Evolutionary conservation across 2,797 vertebrate genomes (phyloP), one percentile per base, ranked within the genome.

Genomic region (Cercopithecus mitis): DNA sequence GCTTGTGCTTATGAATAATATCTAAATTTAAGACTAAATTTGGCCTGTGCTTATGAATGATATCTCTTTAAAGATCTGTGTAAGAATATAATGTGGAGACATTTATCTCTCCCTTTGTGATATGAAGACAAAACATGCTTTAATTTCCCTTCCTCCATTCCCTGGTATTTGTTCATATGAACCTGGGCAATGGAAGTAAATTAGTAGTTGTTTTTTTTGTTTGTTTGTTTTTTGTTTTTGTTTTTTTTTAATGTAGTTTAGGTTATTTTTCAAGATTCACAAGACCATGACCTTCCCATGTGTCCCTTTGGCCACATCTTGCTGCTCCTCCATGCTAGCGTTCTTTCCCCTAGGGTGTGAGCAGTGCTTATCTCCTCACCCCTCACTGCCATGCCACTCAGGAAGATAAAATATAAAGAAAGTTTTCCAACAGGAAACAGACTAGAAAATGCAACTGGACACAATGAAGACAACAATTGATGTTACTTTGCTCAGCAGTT

Each of bases 301-400:
- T 79, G 9, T 77, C 36, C n/a, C 58, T 79, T 79, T 70, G n/a
- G 41, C n/a, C 39, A 1, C 19, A 7, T 36, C 27, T 22, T 4
- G 3, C 13, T 55, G 13, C 39, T 12, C 7, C 1, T 61, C 15
- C 36, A 5, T 11, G 6, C 2, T 20, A 4, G 25, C 50, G 19
- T 79, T 27, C 41, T 58, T 58, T 89, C 41, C 17, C 39, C 2
- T 30, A 73, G 1, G 6, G 17, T 9, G 3, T 12, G 9, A 24
- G 15, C 39, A 84, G 0, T 10, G 1, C 7, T 15, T 39, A 27
- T n/a, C 47, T 36, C 52, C 0, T 94, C 9, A 39, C 4, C 36
- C 64, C 33, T 88, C 87, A 61, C 11, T 80, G 39, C 50, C 43
- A 5, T 15, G 4, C 70, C 94, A 88, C 7, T 82, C 67, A 83